Evolutionary conservation across 1,140 invertebrate genomes (phyloP), one percentile per base, ranked within the genome.

Genomic region (Drosophila ambigua): DNA sequence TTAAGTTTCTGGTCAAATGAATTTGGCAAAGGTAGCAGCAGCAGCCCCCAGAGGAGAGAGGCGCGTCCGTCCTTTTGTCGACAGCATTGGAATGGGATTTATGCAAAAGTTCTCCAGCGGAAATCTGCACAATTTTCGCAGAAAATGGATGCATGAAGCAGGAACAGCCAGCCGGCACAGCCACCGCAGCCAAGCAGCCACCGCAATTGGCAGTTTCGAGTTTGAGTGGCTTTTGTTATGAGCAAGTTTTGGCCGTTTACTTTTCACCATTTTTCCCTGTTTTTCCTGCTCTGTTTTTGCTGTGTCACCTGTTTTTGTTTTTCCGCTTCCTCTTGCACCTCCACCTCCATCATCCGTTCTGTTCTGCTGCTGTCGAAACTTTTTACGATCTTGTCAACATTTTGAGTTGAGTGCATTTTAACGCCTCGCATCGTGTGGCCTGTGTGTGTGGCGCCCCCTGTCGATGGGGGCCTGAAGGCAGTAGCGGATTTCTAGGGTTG

Each of bases 1-100:
- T 91, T 91, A 91, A 91, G 89, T 91, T 91, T 91, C 89, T 90
- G 89, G 89, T 91, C 89, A 91, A 91, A 91, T 91, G 89, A 90
- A 91, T 91, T 91, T 91, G 89, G 89, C 89, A 91, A 85, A 91
- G 87, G 87, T 90, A 89, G 74, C 66, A 58, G 53, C 20, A 55
- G 31, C 46, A 61, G 63, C 77, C 61, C 16, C 35, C 52, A 62
- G 58, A 63, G 63, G 54, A 43, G 54, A 35, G 31, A 39, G 35
- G 26, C 68, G 64, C 71, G 69, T 78, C 68, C 71, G 69, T 78
- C 68, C 69, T 63, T 74, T 77, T 59, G 68, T 20, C 20, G 20
- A 20, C 20, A 4, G 23, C 4, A 24, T 24, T 24, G 73, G 58
- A 79, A 39, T 75, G 63, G 76, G 84, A 79, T 88, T 89, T 83